phyloP scores from a whole-genome alignment of 2,797 vertebrate species.

The Leucoraja ocellata region DNA sequence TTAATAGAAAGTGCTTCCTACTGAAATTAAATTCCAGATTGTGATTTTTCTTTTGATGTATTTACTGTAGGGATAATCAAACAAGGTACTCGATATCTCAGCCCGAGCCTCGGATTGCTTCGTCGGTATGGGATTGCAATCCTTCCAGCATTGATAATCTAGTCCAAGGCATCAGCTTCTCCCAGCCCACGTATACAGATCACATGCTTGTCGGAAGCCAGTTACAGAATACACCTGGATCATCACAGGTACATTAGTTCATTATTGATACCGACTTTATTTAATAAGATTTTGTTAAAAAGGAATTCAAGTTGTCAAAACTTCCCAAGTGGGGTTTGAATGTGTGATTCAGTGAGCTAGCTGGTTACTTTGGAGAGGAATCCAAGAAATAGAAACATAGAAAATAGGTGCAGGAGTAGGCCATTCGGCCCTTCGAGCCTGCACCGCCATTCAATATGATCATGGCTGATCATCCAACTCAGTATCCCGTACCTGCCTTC shows the following conservation, averaged over 20 bases:
- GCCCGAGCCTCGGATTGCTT: constrained; percentile 71
- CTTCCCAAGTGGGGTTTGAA: no score
- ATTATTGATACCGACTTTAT: not conserved
- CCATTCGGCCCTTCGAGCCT: no score
- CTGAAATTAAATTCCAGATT: not conserved
- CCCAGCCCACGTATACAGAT: constrained; percentile 81
- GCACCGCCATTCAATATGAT: no score
- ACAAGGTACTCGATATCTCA: constrained; percentile 82
- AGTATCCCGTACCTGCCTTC: no score
- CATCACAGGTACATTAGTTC: constrained; percentile 75
- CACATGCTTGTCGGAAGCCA: constrained; percentile 92
- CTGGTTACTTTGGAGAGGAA: no score
- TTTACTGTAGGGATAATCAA: constrained; percentile 70
- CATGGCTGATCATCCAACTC: no score
- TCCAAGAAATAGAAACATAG: no score
- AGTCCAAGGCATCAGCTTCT: constrained; percentile 83
- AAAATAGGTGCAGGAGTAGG: no score
- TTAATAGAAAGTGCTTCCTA: not conserved
- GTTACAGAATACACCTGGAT: constrained; percentile 78
- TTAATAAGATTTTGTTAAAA: not conserved
- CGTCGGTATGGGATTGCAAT: constrained; percentile 65
- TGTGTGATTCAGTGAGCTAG: no score
- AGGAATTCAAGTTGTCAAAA: no score
- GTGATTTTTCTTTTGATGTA: not conserved
- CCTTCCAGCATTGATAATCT: constrained; percentile 60